Percentiles rank a stretch among this genome's conserved stretches.
phyloP scores from a whole-genome alignment of 2,113 vertebrate species.

The Hylia prasina region DNA sequence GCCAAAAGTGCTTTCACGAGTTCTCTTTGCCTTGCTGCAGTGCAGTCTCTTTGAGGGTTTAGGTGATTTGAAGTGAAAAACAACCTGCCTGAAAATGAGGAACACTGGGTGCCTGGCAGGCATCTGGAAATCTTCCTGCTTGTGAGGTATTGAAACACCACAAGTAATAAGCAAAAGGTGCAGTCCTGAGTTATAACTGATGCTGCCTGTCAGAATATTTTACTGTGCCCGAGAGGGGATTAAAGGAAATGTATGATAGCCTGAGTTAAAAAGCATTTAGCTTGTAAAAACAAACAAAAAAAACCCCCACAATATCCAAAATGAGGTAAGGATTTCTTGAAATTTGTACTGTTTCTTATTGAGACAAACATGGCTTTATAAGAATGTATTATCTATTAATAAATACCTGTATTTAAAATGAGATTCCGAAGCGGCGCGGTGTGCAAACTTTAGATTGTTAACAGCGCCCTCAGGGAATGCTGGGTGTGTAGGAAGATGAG shows the following conservation, averaged over 20 bases:
- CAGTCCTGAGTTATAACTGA: neutral
- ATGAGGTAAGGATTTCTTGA: neutral
- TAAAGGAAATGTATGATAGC: neutral
- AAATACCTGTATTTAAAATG: neutral
- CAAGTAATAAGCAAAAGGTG: neutral
- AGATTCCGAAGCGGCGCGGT: fast-evolving
- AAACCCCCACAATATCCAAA: neutral
- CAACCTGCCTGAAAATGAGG: neutral
- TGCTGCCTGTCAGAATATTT: neutral
- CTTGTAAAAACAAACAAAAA: neutral
- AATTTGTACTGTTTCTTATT: neutral
- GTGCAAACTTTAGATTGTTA: neutral
- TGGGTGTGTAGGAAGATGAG: neutral
- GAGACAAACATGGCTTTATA: neutral
- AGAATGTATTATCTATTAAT: neutral
- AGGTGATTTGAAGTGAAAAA: neutral
- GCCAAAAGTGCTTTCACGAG: neutral
- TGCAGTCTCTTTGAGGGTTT: neutral
- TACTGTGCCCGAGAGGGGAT: neutral
- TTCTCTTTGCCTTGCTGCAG: neutral
- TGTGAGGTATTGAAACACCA: neutral
- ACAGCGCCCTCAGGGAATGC: neutral
- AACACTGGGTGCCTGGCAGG: neutral
- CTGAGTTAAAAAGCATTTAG: neutral
- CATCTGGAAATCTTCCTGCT: neutral